A percentile compares a stretch with the other conserved stretches of the same genome.
phyloP scores from a whole-genome alignment of 2,888 invertebrate species.

The Drosophila fulvimacula region DNA sequence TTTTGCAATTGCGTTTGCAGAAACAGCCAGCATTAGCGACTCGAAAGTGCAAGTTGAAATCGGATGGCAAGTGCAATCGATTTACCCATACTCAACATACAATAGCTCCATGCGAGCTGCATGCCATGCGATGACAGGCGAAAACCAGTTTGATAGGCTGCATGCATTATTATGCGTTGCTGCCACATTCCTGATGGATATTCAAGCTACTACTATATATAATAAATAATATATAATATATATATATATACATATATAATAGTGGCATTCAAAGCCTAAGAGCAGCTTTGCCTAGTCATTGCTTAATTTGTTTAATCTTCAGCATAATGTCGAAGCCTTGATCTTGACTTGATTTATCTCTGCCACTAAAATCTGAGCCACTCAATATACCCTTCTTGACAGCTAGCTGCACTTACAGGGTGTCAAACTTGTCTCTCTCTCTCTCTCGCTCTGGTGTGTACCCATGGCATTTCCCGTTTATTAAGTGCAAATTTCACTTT shows the following conservation, averaged over 20 bases:
- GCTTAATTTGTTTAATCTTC: neutral
- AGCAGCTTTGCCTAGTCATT: neutral
- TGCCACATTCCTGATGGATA: constrained; percentile 13
- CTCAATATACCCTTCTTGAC: constrained; percentile 3
- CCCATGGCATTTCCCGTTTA: constrained; percentile 37
- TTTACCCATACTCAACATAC: constrained; percentile 42
- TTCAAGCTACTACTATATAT: neutral
- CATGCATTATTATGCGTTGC: constrained; percentile 15
- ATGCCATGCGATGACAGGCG: constrained; percentile 43
- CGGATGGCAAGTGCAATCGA: constrained; percentile 71
- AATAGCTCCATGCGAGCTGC: neutral
- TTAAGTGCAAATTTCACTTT: constrained; percentile 37
- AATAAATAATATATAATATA: neutral
- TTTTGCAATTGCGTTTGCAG: constrained; percentile 40
- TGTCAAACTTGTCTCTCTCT: constrained; percentile 27
- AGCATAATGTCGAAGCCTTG: fast-evolving
- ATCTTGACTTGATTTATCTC: neutral
- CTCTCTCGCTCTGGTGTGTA: constrained; percentile 13
- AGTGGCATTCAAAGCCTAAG: neutral
- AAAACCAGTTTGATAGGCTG: constrained; percentile 64
- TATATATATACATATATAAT: neutral
- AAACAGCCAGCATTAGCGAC: constrained; percentile 18
- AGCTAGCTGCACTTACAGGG: neutral
- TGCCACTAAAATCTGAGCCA: neutral
- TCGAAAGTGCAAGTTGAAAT: constrained; percentile 72